Base-by-base conservation (phyloP, 2,888 invertebrate species). In the Rhingia campestris region DNA sequence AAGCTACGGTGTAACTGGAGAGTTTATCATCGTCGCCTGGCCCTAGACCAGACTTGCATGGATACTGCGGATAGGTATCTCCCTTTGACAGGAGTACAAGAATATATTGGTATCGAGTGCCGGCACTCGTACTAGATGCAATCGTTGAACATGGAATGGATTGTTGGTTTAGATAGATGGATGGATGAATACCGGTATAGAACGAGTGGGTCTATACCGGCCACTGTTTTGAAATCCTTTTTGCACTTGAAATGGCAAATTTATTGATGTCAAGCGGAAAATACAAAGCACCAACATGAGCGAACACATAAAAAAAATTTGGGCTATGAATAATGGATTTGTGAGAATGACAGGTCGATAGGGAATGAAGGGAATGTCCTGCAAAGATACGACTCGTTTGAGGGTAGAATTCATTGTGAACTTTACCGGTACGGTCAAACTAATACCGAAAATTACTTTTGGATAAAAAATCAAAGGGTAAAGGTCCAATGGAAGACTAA, bases 311-410 rank as follows among this genome's bases (percentile, higher is more conserved):
- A 63, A 45, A 43, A 63, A 67, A 69, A 67, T 37, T 51, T 35
- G 33, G 35, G 22, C 77, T 39, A 77, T 82, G 77, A 82, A 82
- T 82, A 82, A 82, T 82, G 61, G 72, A 82, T 77, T 63, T 77
- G 61, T 82, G 81, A 59, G 67, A 66, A 73, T 72, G 81, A 82
- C 81, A 82, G 67, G 73, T 53, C 58, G 58, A 39, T 51, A 49
- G 41, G 45, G 47, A 56, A 70, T 43, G 37, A 64, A 75, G 45
- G 74, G 49, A 74, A 63, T 69, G 63, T 58, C 43, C 63, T 58
- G 22, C 30, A n/a, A 45, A 33, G 30, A 14, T 53, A 41, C 33
- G 32, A 39, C 45, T 43, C 33, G 66, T 33, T 33, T 12, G 54
- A 6, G 33, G 45, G 37, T 22, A 4, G 35, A 22, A 69, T 69